A percentile compares a stretch with the other conserved stretches of the same genome.
Conservation (phyloP, 2,888 invertebrate genomes). For the Nezara viridula region DNA sequence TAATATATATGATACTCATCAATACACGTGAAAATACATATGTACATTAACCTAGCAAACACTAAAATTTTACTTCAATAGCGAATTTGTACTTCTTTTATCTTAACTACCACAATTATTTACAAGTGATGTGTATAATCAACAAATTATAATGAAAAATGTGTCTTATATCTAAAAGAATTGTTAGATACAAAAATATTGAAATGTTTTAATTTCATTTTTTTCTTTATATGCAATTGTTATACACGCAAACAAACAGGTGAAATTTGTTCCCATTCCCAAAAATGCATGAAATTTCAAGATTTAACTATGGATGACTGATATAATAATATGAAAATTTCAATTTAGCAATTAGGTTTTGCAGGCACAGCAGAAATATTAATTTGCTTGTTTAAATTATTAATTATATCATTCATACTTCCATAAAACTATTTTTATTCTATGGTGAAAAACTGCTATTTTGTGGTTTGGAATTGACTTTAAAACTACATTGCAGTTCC, state of each 20-base stretch:
- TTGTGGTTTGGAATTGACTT: not conserved
- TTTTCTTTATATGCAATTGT: slow-evolving; percentile 25
- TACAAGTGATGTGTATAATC: slow-evolving; percentile 49
- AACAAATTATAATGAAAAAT: slow-evolving; percentile 48
- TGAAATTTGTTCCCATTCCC: slow-evolving; percentile 55
- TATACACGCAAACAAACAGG: slow-evolving; percentile 30
- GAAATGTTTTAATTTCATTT: slow-evolving; percentile 39
- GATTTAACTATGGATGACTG: not conserved
- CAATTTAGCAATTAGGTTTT: not conserved
- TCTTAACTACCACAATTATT: slow-evolving; percentile 55
- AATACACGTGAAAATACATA: slow-evolving; percentile 40
- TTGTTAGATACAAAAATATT: slow-evolving; percentile 35
- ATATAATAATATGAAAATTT: slow-evolving; percentile 18
- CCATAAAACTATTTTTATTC: not conserved
- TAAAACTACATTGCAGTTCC: not conserved
- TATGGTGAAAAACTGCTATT: not conserved
- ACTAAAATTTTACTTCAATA: slow-evolving; percentile 48
- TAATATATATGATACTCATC: slow-evolving; percentile 35
- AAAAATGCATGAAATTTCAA: slow-evolving; percentile 43
- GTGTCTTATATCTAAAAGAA: slow-evolving; percentile 46
- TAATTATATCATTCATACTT: not conserved
- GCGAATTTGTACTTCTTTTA: slow-evolving; percentile 56
- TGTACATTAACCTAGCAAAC: slow-evolving; percentile 55
- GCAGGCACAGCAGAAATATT: slow-evolving; percentile 16
- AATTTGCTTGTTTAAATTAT: not conserved